Conservation (phyloP, 2,888 invertebrate genomes). For the Myopa testacea region DNA sequence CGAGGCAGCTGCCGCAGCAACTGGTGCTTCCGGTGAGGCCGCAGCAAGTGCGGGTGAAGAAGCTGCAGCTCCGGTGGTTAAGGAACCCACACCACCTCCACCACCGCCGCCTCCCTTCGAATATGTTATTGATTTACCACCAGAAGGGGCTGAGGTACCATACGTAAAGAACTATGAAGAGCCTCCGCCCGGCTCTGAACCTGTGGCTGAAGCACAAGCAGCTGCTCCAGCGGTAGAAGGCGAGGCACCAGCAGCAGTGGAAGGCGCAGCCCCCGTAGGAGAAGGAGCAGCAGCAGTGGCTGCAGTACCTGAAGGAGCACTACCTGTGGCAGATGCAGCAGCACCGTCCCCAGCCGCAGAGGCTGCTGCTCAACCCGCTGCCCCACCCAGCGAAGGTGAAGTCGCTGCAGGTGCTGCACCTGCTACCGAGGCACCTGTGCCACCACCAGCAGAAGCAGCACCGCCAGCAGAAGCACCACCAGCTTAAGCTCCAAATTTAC, state of each 20-base stretch:
- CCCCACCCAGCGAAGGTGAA: constrained; percentile 31
- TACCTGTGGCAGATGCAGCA: constrained; percentile 51
- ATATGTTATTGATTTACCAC: constrained; percentile 67
- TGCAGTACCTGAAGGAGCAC: constrained; percentile 49
- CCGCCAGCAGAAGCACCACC: constrained; percentile 55
- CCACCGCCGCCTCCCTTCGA: constrained; percentile 69
- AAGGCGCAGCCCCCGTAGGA: constrained; percentile 53
- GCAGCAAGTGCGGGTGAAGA: constrained; percentile 52
- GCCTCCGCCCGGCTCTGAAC: constrained; percentile 66
- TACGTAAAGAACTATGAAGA: constrained; percentile 68
- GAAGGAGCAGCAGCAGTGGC: constrained; percentile 44
- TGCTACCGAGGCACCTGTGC: constrained; percentile 30
- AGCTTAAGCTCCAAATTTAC: constrained; percentile 48
- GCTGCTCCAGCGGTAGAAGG: constrained; percentile 50
- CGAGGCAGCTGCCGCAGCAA: constrained; percentile 50
- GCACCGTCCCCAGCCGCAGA: constrained; percentile 44
- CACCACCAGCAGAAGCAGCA: constrained; percentile 38
- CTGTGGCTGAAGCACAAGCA: constrained; percentile 52
- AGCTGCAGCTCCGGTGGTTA: constrained; percentile 57
- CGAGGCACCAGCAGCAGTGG: constrained; percentile 51
- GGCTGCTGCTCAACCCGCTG: constrained; percentile 42
- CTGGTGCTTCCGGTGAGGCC: constrained; percentile 59
- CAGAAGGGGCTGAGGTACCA: constrained; percentile 69
- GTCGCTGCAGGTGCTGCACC: constrained; percentile 21
- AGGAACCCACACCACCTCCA: constrained; percentile 66